Base-by-base conservation (phyloP, 1,140 invertebrate species). In the Cotesia typhae region DNA sequence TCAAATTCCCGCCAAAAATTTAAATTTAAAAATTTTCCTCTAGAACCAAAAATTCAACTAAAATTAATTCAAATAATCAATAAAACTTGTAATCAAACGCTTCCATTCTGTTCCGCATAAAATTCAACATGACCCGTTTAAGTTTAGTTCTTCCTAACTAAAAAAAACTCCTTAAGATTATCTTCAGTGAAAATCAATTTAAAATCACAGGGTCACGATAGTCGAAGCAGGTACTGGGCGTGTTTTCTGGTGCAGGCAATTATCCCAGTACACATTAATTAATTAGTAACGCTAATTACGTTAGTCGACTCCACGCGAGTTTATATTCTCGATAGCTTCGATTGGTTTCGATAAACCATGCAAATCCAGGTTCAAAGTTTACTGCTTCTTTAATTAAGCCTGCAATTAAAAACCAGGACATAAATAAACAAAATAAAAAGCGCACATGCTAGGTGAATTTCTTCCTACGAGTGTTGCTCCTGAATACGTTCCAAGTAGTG, bases 241-340 rank as follows among this genome's bases (percentile, higher is more conserved):
- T 67, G 41, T 67, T 14, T 41, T 67, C n/a, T 38, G 37, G 36
- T 14, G n/a, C 41, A 67, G 38, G 64, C 64, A 67, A 67, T 67
- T 67, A 67, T 67, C 3, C 14, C 28, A 47, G n/a, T 37, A 28
- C 35, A 17, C 41, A 61, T 63, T 74, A 74, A 77, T 80, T 81
- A 80, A 81, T 81, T 81, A 80, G 78, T 81, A 79, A 74, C 73
- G 67, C 73, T 80, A 80, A 80, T 80, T 81, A 81, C 73, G 73
- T 67, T 70, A 64, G 78, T 75, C 73, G 64, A 41, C n/a, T 67
- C 47, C 63, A 35, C 35, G 57, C 51, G 47, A 14, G 17, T 52
- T 71, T 47, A 37, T 41, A 4, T 65, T n/a, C 17, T 41, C 17
- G 7, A 41, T 14, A 52, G 38, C 64, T 28, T 28, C 36, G 10